phyloP scores from a whole-genome alignment of 2,888 invertebrate genomes.

The Dryadula phaetusa region DNA sequence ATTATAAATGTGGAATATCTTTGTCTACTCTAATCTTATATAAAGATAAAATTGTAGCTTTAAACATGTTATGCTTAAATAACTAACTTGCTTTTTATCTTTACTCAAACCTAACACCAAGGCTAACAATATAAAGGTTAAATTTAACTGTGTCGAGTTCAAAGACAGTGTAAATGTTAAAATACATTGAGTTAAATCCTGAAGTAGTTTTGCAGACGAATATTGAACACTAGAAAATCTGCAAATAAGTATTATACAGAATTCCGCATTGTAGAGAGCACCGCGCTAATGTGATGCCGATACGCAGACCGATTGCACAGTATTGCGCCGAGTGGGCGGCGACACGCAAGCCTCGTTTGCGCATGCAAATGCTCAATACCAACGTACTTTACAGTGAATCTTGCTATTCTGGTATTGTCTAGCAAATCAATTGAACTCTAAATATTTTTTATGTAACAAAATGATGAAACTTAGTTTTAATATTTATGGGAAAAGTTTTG shows the following conservation, averaged over 20 bases:
- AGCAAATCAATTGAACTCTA: slow-evolving; percentile 21
- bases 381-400: slow-evolving; percentile 73
- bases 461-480: neutral
- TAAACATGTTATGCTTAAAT: neutral
- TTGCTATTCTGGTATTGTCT: slow-evolving; percentile 63
- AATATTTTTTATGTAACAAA: neutral
- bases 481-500: neutral
- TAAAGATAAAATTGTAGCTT: neutral
- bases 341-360: slow-evolving; percentile 74
- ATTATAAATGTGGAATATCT: too few species aligned
- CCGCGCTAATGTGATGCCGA: slow-evolving; percentile 77
- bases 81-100: neutral
- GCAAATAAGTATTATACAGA: slow-evolving; percentile 31
- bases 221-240: slow-evolving; percentile 29
- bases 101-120: slow-evolving; percentile 34
- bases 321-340: slow-evolving; percentile 67
- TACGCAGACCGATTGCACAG: slow-evolving; percentile 74
- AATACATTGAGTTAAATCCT: neutral
- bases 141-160: slow-evolving; percentile 11
- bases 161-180: neutral
- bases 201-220: slow-evolving; percentile 7
- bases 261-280: slow-evolving; percentile 51
- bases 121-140: slow-evolving; percentile 2
- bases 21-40: neutral
- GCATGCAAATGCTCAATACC: slow-evolving; percentile 74